Base-by-base conservation (phyloP, 2,888 invertebrate species). In the Penaeus monodon region DNA sequence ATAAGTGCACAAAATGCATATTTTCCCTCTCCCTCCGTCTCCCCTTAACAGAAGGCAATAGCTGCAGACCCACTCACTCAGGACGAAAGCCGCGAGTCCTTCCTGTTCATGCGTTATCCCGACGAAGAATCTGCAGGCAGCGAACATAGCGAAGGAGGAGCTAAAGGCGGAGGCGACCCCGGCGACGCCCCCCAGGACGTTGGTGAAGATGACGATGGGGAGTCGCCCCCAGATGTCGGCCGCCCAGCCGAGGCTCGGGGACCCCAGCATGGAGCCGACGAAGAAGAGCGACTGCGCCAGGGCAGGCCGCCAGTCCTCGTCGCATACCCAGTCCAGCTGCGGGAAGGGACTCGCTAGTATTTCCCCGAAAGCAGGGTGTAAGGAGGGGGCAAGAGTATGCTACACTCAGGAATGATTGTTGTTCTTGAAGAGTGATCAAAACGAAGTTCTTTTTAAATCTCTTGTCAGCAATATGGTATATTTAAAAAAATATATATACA, bases 241-340 rank as follows among this genome's bases (percentile, higher is more conserved):
- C 24, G 97, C 94, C 95, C 96, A 96, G 2, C 97, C 97, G 91
- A 97, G 97, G 0, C 97, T 93, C 63, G 97, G 92, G 0, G 97
- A 97, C 1, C 97, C 97, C 0, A 96, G 94, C 88, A 97, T 97
- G 81, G 97, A 97, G 0, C 97, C 97, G 90, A 96, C 94, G 93
- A 97, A 97, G 93, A 97, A 97, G 89, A 97, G 94, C 8, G 97
- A 95, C 91, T 97, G 96, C 0, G 97, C 96, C 17, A 95, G 94
- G 0, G 96, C 95, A 1, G 96, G 95, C 82, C 96, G 92, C 80
- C 96, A 95, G 85, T 95, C 95, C 89, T 96, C 94, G 10, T 96
- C 96, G 91, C 97, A 97, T 73, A 97, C 97, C 97, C 97, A 97
- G 91, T 96, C 95, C 92, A 96, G 93, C 96, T 96, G 93, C 38